Evolutionary conservation across 2,888 invertebrate species (phyloP).

Genomic region (Drosophila formosana): DNA sequence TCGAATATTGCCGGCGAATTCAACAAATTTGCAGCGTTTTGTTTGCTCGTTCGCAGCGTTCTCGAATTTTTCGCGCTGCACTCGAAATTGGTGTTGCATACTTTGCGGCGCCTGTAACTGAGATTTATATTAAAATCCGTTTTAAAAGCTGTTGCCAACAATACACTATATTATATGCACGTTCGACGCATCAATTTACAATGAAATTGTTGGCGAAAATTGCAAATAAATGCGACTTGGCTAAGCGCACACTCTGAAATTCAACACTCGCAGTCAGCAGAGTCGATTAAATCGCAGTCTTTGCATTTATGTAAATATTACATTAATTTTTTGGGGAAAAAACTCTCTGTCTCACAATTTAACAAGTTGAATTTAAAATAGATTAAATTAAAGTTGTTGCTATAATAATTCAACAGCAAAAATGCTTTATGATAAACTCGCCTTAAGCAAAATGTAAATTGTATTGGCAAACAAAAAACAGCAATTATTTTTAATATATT

Average conservation of each 20-base stretch:
- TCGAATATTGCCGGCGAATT: slow-evolving; percentile 31
- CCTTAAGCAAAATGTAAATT: too few species aligned
- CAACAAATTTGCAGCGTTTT: slow-evolving; percentile 31
- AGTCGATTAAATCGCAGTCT: background rate
- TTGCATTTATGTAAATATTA: background rate
- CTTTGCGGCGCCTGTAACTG: slow-evolving; percentile 23
- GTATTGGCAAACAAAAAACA: too few species aligned
- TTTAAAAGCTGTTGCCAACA: slow-evolving; percentile 2
- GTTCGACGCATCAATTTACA: slow-evolving; percentile 4
- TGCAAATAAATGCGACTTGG: background rate
- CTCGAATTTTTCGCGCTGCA: background rate
- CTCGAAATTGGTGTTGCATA: slow-evolving; percentile 30
- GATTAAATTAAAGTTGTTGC: too few species aligned
- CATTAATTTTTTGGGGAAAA: too few species aligned
- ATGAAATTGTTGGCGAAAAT: background rate
- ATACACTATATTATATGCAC: slow-evolving; percentile 7
- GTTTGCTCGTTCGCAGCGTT: slow-evolving; percentile 21
- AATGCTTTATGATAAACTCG: too few species aligned
- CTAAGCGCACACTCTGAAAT: background rate
- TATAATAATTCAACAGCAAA: too few species aligned
- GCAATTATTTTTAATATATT: too few species aligned
- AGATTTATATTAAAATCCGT: slow-evolving; percentile 28
- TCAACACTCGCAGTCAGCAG: background rate
- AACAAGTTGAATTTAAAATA: too few species aligned
- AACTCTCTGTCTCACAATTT: too few species aligned